Base-by-base conservation (phyloP, 2,797 vertebrate species). In the Emydoidea blandingii region DNA sequence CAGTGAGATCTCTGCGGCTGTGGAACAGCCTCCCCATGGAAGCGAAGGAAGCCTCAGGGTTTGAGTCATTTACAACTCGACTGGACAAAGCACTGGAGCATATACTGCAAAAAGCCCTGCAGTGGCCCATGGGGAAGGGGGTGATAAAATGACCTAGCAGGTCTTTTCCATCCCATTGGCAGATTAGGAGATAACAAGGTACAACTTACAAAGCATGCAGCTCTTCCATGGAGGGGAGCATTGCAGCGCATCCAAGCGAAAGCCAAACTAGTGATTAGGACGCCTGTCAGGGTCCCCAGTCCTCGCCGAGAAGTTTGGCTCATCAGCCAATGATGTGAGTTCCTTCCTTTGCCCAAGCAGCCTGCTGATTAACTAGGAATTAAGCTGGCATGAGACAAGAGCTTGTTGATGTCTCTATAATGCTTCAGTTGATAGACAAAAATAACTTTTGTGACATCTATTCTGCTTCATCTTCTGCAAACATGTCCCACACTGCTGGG, bases 341-440 rank as follows among this genome's bases (percentile, higher is more conserved):
- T 90, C 79, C 88, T 95, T 96, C 94, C 95, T 89, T 87, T 96
- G 95, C 94, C 92, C 95, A 95, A 95, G 94, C 95, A 97, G 95
- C 87, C 92, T 96, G 94, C 94, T 97, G 95, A 97, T 97, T 96
- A 97, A 96, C 95, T 95, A 95, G 97, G 95, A 97, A 97, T 97
- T 95, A 97, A 97, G 95, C 96, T 97, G 96, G 95, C 96, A 96
- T 91, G 96, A 97, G 95, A 97, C 94, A 96, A 96, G 94, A 94
- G 86, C 89, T 93, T 65, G 76, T 88, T 97, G 96, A 97, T 97
- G 95, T 97, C 95, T 97, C 97, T 96, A 96, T 96, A 97, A 96
- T 92, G 95, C 93, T 91, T 95, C 95, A 92, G 95, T 93, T 96
- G 95, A 97, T 92, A 94, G 82, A 97, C 82, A 97, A 97, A 97